Percentiles rank a stretch among this genome's conserved stretches.
Conservation (phyloP, 2,888 invertebrate genomes). For the Alloplasta piceator region DNA sequence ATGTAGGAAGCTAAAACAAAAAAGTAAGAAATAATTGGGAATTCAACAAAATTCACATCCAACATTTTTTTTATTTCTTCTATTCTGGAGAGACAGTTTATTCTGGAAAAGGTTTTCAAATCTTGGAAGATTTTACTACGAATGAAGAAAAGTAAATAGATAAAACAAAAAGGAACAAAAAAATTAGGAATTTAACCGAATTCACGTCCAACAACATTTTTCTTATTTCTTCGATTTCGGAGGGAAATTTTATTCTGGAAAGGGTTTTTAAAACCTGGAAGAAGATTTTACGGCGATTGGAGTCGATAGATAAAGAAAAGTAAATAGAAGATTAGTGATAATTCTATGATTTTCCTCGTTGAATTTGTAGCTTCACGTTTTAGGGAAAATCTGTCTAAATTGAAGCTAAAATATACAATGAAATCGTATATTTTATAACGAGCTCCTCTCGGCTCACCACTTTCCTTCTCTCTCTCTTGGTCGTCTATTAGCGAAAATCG, state of each 20-base stretch:
- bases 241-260: no score
- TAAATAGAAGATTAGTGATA: neutral
- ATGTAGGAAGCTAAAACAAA: no score
- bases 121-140: neutral
- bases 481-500: constrained; percentile 51
- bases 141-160: neutral
- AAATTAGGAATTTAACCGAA: neutral
- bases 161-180: no score
- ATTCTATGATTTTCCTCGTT: neutral
- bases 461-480: constrained; percentile 13
- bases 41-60: neutral
- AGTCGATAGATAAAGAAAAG: neutral
- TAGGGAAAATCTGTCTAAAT: constrained; percentile 5
- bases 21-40: neutral
- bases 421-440: constrained; percentile 45
- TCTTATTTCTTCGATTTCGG: no score
- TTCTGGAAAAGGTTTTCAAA: no score
- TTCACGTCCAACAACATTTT: neutral
- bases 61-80: no score
- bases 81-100: no score
- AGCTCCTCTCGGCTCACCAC: neutral
- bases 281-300: neutral
- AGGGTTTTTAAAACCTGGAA: neutral
- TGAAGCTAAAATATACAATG: constrained; percentile 25
- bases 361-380: neutral